Base-by-base conservation (phyloP, 2,113 vertebrate species). In the Hippocampus mohnikei region DNA sequence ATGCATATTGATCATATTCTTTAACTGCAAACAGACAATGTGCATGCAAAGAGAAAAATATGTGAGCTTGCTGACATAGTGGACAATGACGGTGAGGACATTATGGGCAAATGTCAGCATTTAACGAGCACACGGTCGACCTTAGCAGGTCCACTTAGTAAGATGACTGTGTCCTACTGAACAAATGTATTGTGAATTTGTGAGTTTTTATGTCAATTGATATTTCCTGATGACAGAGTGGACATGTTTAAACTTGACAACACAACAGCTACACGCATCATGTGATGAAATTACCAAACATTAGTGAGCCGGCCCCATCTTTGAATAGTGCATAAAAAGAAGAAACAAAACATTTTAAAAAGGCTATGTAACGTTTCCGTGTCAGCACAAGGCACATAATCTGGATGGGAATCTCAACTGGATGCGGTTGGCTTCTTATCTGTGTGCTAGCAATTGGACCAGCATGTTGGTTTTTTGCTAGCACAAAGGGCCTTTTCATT, bases 401-500 rank as follows among this genome's bases (percentile, higher is more conserved):
- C 68, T 20, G 29, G 56, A 73, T 48, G 42, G 72, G 70, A 76
- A 82, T 76, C 41, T 53, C 56, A 59, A 62, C 21, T 53, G 59
- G 77, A 85, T 66, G 67, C 74, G 85, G n/a, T 65, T 82, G 77
- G 48, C 75, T 79, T 76, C 64, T 76, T 78, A 64, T 75, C 20
- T 65, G 66, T 79, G 76, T 76, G 53, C 70, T 76, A 56, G 74
- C 74, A 76, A 69, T 81, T 41, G 76, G 76, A 80, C 69, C 23
- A 72, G 67, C 71, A 74, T 68, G 65, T 74, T 79, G 50, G 73
- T 37, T 37, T 37, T 78, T 72, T 77, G 60, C 40, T 62, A 78
- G 76, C 77, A 87, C 86, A 86, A 83, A 77, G 82, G 73, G 64
- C 29, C 56, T 64, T 85, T 90, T 84, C 81, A 84, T 80, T 61